Conservation (phyloP, 2,797 vertebrate genomes). For the Micropoecilia bifurca region DNA sequence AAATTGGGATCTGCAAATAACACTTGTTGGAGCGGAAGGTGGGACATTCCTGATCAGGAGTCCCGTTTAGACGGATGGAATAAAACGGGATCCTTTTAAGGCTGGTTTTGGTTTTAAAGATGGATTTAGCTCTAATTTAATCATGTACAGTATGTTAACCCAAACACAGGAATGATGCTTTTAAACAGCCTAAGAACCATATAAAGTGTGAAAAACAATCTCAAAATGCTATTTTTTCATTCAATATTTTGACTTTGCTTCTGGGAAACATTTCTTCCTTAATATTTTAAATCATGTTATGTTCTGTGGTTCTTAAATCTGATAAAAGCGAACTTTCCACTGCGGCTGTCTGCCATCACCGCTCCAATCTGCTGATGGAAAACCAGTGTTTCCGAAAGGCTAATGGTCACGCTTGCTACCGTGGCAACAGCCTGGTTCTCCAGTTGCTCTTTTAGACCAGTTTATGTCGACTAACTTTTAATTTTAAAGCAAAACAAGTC, state of each 20-base stretch:
- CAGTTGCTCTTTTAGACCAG: constrained; percentile 34
- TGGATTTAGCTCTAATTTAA: not conserved
- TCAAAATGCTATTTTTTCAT: not conserved
- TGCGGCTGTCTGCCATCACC: constrained; percentile 20
- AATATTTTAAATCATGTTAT: not conserved
- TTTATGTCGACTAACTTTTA: constrained; percentile 43
- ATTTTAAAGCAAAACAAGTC: constrained; percentile 50
- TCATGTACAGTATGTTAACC: not conserved
- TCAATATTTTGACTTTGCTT: not conserved
- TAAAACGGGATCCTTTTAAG: not conserved
- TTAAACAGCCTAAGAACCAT: not conserved
- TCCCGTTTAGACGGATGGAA: not conserved
- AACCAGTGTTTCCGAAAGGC: constrained; percentile 16
- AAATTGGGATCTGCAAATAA: constrained; percentile 37
- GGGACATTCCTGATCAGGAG: constrained; percentile 36
- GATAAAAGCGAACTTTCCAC: constrained; percentile 23
- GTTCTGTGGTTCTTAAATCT: not conserved
- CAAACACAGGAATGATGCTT: not conserved
- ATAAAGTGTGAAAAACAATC: not conserved
- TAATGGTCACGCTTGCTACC: constrained; percentile 36
- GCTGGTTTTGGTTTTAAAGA: not conserved
- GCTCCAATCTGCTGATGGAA: constrained; percentile 16
- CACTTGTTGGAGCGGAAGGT: constrained; percentile 31
- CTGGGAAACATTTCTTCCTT: not conserved
- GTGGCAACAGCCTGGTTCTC: constrained; percentile 28